Evolutionary conservation across 2,888 invertebrate genomes (phyloP).

Genomic region (Bhutanitis thaidina): DNA sequence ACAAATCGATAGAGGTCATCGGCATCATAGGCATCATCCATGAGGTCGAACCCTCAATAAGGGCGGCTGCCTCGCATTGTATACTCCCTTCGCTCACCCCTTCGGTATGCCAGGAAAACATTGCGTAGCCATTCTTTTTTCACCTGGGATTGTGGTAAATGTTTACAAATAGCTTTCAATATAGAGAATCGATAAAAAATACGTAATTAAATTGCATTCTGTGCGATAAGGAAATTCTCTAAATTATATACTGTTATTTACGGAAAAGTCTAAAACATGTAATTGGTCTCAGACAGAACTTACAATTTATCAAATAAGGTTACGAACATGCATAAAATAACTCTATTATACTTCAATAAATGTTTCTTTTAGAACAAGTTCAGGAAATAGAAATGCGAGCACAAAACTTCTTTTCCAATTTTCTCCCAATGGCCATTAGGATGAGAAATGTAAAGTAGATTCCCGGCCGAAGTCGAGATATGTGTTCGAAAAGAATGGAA

Average conservation of each 20-base stretch:
- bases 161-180: conserved; percentile 24
- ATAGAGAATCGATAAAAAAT: no score
- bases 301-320: background rate
- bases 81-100: conserved; percentile 49
- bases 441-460: conserved; percentile 79
- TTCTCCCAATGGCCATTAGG: conserved; percentile 78
- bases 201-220: no score
- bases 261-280: background rate
- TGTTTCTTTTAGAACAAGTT: conserved; percentile 20
- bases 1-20: conserved; percentile 76
- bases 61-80: conserved; percentile 66
- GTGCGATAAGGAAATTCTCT: no score
- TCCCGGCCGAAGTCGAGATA: conserved; percentile 72
- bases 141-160: conserved; percentile 42
- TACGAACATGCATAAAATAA: background rate
- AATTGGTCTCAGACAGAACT: background rate
- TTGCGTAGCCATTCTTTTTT: conserved; percentile 57
- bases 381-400: conserved; percentile 49
- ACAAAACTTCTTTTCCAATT: conserved; percentile 77
- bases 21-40: conserved; percentile 70
- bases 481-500: conserved; percentile 75
- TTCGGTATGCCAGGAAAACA: conserved; percentile 64
- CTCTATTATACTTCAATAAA: conserved; percentile 12
- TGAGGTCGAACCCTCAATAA: conserved; percentile 66
- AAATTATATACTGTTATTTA: background rate